Percentiles rank a stretch among this genome's conserved stretches.
Evolutionary conservation across 2,797 vertebrate species (phyloP).

Genomic region (Crossoptilon crossoptilon): DNA sequence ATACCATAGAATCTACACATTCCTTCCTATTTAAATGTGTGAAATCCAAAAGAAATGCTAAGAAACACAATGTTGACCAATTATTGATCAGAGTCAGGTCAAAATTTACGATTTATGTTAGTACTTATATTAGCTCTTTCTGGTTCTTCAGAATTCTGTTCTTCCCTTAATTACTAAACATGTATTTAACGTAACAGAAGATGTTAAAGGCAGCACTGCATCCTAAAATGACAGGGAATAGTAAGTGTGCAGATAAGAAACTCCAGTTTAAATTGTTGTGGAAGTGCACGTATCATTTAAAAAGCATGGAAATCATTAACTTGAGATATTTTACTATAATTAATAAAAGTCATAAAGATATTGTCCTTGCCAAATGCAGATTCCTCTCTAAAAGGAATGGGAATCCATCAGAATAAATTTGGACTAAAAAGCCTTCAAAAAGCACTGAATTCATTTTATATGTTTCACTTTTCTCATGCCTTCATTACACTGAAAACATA

Average conservation of each 20-base stretch:
- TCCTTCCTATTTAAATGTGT: not conserved
- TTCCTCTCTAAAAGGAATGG: not conserved
- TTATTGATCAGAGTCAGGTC: not conserved
- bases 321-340: not conserved
- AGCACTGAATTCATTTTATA: not conserved
- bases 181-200: not conserved
- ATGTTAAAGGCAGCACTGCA: not conserved
- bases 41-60: not conserved
- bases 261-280: not conserved
- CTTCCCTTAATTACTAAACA: not conserved
- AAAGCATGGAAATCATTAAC: not conserved
- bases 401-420: not conserved
- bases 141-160: not conserved
- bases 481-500: not conserved
- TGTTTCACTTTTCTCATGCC: not conserved
- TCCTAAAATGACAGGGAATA: not conserved
- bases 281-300: not conserved
- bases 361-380: not conserved
- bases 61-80: not conserved
- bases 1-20: not conserved
- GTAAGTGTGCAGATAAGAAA: not conserved
- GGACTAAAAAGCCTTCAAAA: not conserved
- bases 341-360: not conserved
- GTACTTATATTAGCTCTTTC: not conserved
- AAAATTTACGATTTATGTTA: not conserved